These are phyloP conservation scores for Donacobius atricapilla DNA, from an alignment of 2,113 vertebrate genomes.

Conservation along the genomic window DNA sequence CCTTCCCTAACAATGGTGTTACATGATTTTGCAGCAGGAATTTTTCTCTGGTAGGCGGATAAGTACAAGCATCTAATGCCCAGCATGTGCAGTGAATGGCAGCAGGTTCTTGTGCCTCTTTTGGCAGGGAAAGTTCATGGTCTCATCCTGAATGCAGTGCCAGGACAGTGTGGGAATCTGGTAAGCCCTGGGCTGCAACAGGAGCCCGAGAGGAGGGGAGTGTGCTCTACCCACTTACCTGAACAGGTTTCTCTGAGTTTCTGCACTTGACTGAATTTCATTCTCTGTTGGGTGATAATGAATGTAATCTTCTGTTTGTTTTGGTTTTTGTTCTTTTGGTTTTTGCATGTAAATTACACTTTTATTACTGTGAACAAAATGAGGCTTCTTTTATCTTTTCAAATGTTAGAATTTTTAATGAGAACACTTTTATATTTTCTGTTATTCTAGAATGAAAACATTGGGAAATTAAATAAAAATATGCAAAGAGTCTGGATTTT, in stretches of 20 bases:
- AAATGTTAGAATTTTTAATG: background rate
- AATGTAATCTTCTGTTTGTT: background rate
- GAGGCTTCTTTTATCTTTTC: background rate
- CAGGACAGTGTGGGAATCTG: background rate
- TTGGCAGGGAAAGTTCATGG: background rate
- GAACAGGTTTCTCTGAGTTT: background rate
- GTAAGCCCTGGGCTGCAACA: background rate
- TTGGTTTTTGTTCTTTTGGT: background rate
- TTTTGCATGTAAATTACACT: background rate
- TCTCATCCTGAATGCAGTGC: background rate
- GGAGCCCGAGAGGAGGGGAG: accelerated
- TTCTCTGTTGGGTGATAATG: background rate
- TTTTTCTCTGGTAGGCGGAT: background rate
- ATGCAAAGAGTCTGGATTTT: background rate
- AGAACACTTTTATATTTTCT: background rate
- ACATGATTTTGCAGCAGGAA: background rate
- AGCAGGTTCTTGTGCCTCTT: background rate
- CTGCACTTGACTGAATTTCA: background rate
- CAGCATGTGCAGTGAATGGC: background rate
- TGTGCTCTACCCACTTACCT: background rate
- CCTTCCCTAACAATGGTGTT: background rate
- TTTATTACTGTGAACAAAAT: background rate
- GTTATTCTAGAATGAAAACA: background rate
- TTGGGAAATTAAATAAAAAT: background rate
- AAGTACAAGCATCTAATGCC: background rate